Percentiles rank a stretch among this genome's conserved stretches.
phyloP scores from a whole-genome alignment of 2,797 vertebrate species.

The Gadopsis marmoratus region DNA sequence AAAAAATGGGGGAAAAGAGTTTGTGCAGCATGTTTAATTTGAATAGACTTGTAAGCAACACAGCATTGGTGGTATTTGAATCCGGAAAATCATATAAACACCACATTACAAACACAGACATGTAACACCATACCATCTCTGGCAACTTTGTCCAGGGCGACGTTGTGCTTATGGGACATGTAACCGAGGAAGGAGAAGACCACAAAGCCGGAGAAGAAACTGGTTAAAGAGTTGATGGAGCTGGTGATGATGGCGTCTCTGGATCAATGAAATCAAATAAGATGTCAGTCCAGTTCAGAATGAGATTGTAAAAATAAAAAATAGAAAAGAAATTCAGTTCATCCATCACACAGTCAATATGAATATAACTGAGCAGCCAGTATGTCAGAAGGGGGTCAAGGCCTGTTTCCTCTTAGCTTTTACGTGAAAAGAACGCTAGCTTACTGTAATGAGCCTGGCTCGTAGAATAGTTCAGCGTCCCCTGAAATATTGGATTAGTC shows the following conservation, averaged over 20 bases:
- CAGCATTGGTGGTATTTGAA: constrained; percentile 1
- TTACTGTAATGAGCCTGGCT: neutral
- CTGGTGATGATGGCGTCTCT: constrained; percentile 94
- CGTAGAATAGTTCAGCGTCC: neutral
- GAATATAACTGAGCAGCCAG: neutral
- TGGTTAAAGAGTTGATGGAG: constrained; percentile 93
- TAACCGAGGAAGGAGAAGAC: constrained; percentile 95
- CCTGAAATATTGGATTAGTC: constrained; percentile 4
- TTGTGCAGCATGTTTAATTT: neutral
- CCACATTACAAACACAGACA: neutral
- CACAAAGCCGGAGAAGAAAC: constrained; percentile 95
- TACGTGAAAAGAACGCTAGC: neutral
- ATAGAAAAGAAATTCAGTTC: neutral
- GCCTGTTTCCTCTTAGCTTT: neutral
- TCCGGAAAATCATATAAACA: neutral
- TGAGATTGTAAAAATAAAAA: neutral
- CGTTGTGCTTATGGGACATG: constrained; percentile 92
- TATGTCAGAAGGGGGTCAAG: neutral
- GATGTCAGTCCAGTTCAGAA: neutral
- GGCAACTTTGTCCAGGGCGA: constrained; percentile 90
- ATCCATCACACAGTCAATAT: constrained; percentile 17
- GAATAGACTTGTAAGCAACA: neutral
- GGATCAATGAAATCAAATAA: constrained; percentile 45
- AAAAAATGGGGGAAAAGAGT: neutral
- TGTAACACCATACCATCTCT: constrained; percentile 86